These are phyloP conservation scores for Calliopsis andreniformis DNA, from an alignment of 1,140 invertebrate genomes.

Conservation along the genomic window DNA sequence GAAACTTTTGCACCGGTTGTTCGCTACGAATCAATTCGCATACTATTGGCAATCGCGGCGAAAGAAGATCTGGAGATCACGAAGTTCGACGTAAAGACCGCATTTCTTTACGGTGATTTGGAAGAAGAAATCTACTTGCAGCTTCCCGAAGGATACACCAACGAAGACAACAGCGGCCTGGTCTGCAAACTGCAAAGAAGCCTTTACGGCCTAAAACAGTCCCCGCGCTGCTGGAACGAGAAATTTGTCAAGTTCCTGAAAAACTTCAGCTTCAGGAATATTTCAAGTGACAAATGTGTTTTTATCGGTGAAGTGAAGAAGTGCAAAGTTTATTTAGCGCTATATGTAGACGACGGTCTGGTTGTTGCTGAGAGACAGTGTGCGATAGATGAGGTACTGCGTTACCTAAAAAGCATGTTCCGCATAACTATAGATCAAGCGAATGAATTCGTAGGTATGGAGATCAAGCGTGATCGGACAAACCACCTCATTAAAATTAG, in stretches of 20 bases:
- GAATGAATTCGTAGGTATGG: not conserved
- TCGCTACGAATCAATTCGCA: not conserved
- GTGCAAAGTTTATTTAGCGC: not conserved
- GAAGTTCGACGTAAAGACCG: not conserved
- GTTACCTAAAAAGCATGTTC: not conserved
- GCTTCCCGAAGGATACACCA: not conserved
- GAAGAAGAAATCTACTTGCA: slow-evolving; percentile 15
- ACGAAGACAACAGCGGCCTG: not conserved
- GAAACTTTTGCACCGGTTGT: not conserved
- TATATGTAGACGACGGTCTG: slow-evolving; percentile 25
- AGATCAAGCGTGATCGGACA: not conserved
- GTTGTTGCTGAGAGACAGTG: not conserved
- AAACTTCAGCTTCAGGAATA: not conserved
- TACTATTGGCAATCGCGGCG: not conserved
- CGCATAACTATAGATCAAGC: not conserved
- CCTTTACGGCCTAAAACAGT: slow-evolving; percentile 28
- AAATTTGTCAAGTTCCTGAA: slow-evolving; percentile 13
- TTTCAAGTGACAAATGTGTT: not conserved
- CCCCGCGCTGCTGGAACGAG: slow-evolving; percentile 23
- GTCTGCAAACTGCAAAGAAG: slow-evolving; percentile 10
- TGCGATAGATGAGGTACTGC: not conserved
- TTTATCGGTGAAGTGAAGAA: not conserved
- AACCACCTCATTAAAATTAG: not conserved
- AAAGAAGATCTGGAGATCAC: not conserved
- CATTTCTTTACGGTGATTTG: too few species aligned